These are phyloP conservation scores for Temnothorax curvispinosus DNA, from an alignment of 1,140 invertebrate species.

Conservation along the genomic window DNA sequence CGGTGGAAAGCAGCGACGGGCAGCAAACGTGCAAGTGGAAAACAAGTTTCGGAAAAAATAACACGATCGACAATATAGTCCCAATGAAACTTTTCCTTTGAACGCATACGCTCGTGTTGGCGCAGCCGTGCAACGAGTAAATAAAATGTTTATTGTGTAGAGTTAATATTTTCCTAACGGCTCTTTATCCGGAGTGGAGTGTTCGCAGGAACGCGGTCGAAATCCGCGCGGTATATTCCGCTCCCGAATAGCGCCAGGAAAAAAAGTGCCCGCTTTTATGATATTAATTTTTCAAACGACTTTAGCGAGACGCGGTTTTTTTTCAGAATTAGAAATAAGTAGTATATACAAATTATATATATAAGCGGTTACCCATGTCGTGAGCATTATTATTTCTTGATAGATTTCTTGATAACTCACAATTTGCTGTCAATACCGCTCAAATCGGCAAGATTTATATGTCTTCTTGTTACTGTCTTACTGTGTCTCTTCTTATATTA, in stretches of 20 bases:
- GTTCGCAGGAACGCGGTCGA: conserved; percentile 8
- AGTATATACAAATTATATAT: background rate
- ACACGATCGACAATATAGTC: background rate
- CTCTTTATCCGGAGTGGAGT: conserved; percentile 26
- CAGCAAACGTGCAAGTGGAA: background rate
- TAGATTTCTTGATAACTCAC: background rate
- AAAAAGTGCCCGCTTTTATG: background rate
- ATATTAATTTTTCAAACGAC: conserved; percentile 45
- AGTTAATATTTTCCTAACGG: conserved; percentile 48
- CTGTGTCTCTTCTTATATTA: background rate
- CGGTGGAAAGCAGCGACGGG: background rate
- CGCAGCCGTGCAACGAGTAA: conserved; percentile 5
- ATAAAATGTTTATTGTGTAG: conserved; percentile 56
- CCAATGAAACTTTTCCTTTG: conserved; percentile 37
- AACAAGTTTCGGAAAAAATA: conserved; percentile 53
- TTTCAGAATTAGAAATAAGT: conserved; percentile 24
- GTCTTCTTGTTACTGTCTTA: background rate
- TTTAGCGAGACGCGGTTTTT: background rate
- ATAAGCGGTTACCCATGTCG: background rate
- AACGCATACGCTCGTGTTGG: conserved; percentile 13
- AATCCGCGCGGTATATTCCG: background rate
- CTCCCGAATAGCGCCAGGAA: too few species aligned
- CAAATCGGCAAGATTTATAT: background rate
- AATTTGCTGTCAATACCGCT: background rate
- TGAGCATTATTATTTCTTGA: background rate